Conservation (phyloP, 35 echinoderm and acorn worm species). For the Anneissia japonica region DNA sequence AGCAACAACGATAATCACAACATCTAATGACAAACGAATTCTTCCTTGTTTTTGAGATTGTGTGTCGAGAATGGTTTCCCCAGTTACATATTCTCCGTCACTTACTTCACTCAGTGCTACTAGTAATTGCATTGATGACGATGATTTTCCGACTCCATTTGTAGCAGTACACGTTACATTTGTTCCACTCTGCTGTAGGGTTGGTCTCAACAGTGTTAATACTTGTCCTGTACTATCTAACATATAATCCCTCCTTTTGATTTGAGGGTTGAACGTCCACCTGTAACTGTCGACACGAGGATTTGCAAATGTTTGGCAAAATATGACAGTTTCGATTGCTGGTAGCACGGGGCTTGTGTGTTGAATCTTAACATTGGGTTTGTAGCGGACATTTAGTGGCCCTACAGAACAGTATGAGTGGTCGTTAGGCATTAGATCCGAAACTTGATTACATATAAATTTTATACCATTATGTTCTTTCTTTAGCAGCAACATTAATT, state of each 20-base stretch:
- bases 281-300: not conserved
- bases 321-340: not conserved
- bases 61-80: no score
- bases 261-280: not conserved
- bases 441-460: not conserved
- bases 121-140: not conserved
- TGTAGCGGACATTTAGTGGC: not conserved
- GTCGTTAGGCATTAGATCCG: not conserved
- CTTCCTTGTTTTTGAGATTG: no score
- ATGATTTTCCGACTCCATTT: not conserved
- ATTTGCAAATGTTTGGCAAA: not conserved
- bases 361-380: not conserved
- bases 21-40: not conserved
- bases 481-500: no score
- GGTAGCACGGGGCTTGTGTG: not conserved
- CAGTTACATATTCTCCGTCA: not conserved
- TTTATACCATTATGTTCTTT: no score
- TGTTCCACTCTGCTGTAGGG: not conserved
- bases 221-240: not conserved
- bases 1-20: not conserved
- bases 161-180: not conserved
- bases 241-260: not conserved
- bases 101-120: not conserved
- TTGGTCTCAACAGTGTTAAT: not conserved
- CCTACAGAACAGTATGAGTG: not conserved